These are phyloP conservation scores for Scolopax bukidnonensis DNA, from an alignment of 2,797 vertebrate genomes.

Conservation along the genomic window DNA sequence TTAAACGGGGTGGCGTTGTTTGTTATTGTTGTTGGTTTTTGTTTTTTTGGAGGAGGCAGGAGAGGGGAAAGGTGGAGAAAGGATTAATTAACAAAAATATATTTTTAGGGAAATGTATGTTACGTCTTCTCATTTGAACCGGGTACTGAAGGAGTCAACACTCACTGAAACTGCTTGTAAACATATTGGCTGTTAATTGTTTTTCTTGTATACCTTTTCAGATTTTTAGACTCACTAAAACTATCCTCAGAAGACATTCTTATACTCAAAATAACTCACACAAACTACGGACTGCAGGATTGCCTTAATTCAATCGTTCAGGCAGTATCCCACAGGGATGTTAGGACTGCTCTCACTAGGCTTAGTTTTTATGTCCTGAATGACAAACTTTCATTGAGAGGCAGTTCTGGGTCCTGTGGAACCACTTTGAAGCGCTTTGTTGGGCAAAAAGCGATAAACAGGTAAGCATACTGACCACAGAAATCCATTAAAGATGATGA, in stretches of 20 bases:
- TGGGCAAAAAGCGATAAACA: slow-evolving; percentile 87
- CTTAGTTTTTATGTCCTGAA: slow-evolving; percentile 90
- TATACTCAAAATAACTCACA: slow-evolving; percentile 79
- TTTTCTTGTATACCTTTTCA: slow-evolving; percentile 60
- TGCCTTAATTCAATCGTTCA: slow-evolving; percentile 84
- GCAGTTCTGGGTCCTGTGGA: slow-evolving; percentile 73
- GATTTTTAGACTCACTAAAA: slow-evolving; percentile 84
- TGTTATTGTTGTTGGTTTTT: neutral
- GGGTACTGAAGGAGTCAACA: neutral
- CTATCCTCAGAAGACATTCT: slow-evolving; percentile 83
- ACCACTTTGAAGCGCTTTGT: slow-evolving; percentile 77
- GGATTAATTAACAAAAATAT: neutral
- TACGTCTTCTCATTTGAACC: neutral
- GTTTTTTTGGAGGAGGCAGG: neutral
- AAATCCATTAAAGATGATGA: neutral
- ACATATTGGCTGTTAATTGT: neutral
- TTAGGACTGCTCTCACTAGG: slow-evolving; percentile 85
- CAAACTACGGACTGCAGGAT: slow-evolving; percentile 81
- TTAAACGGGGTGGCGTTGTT: neutral
- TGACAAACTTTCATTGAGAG: slow-evolving; percentile 85
- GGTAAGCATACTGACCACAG: slow-evolving; percentile 75
- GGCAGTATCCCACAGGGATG: slow-evolving; percentile 86
- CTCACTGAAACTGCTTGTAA: neutral
- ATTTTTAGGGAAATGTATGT: neutral
- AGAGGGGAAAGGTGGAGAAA: neutral